Conservation (phyloP, 1,140 invertebrate genomes). For the Drosophila quadrilineata region DNA sequence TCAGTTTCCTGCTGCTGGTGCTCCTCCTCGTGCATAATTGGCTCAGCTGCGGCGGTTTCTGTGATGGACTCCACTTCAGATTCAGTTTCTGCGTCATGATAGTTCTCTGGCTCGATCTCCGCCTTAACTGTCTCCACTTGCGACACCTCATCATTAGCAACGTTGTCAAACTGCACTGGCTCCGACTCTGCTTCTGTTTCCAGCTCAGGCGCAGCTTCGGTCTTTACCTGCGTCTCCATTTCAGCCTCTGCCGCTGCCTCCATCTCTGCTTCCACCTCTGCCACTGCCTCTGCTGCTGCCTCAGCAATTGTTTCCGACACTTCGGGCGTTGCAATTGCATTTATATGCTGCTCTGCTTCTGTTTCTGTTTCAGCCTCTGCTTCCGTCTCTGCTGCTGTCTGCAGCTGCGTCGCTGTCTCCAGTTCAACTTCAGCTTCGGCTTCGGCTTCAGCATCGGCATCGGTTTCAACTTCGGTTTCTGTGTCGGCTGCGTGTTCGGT, state of each 20-base stretch:
- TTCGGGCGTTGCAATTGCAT: conserved; percentile 76
- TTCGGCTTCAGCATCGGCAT: neutral
- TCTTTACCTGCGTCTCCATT: conserved; percentile 4
- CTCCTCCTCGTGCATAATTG: conserved; percentile 27
- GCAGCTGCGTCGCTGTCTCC: no score
- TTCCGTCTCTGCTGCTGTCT: neutral
- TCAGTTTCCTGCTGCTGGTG: conserved; percentile 24
- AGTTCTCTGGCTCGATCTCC: conserved; percentile 20
- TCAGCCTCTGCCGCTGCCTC: conserved; percentile 5
- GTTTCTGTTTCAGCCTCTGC: conserved; percentile 4
- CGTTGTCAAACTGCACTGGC: conserved; percentile 10
- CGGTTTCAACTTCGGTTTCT: neutral
- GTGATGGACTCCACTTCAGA: conserved; percentile 3
- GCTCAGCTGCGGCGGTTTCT: conserved; percentile 2
- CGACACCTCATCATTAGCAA: conserved; percentile 55
- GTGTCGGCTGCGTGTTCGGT: neutral
- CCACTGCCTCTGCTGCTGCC: conserved; percentile 28
- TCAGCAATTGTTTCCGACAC: conserved; percentile 66
- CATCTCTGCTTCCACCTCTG: conserved; percentile 7
- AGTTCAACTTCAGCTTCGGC: neutral
- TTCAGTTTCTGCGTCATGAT: conserved; percentile 24
- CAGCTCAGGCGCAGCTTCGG: neutral
- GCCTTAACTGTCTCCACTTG: conserved; percentile 28
- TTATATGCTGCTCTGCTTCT: conserved; percentile 58
- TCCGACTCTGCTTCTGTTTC: neutral